Evolutionary conservation across 2,888 invertebrate species (phyloP).

Genomic region (Caenorhabditis imperialis): DNA sequence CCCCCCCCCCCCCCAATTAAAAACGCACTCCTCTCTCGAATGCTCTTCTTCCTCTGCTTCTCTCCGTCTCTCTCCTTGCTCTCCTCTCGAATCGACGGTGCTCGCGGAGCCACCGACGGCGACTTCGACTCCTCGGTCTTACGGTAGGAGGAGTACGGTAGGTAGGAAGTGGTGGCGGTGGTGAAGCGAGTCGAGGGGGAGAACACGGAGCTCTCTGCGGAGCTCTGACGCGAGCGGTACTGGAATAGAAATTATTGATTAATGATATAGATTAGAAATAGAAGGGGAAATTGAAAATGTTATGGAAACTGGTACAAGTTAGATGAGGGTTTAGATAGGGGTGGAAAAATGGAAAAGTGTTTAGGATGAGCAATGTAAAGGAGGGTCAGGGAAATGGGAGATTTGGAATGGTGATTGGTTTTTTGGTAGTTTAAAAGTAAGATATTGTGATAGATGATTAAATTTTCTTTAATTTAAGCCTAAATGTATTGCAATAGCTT

Average conservation of each 20-base stretch:
- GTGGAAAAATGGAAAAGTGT: too few species aligned
- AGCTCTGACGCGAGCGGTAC: conserved; percentile 54
- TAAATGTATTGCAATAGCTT: too few species aligned
- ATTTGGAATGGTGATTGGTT: too few species aligned
- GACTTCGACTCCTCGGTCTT: too few species aligned
- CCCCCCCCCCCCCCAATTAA: neutral
- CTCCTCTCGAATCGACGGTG: conserved; percentile 59
- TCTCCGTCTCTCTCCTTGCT: conserved; percentile 56
- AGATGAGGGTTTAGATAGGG: too few species aligned
- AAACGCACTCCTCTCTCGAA: conserved; percentile 57
- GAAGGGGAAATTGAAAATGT: neutral
- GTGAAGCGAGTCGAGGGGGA: conserved; percentile 47
- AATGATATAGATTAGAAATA: neutral
- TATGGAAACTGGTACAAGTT: too few species aligned
- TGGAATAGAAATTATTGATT: conserved; percentile 14
- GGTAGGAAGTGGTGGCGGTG: conserved; percentile 21
- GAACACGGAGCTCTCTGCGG: conserved; percentile 47
- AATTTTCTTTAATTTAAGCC: too few species aligned
- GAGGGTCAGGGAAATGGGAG: too few species aligned
- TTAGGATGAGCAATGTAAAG: too few species aligned
- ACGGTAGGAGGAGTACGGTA: too few species aligned
- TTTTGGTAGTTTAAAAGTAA: too few species aligned
- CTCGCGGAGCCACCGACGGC: conserved; percentile 42
- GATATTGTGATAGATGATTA: too few species aligned
- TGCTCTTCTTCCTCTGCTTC: conserved; percentile 37